Evolutionary conservation across 2,888 invertebrate species (phyloP), one percentile per base, ranked within the genome.

Genomic region (Girardia tigrina): DNA sequence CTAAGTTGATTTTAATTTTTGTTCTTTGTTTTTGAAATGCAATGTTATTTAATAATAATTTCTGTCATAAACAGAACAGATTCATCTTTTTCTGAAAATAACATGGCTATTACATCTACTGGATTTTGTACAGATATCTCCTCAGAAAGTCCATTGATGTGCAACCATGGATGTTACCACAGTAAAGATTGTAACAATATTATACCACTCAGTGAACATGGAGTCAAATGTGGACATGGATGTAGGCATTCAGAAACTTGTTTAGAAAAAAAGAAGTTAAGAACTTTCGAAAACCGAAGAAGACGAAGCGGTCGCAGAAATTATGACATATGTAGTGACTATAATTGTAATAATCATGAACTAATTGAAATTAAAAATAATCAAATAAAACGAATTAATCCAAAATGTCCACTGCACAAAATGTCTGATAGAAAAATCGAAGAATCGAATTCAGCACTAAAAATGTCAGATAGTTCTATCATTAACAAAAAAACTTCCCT

Each of bases 11-110:
- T n/a, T n/a, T n/a, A n/a, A n/a, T n/a, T n/a, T n/a, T n/a, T n/a
- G n/a, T n/a, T n/a, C n/a, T n/a, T n/a, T n/a, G n/a, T n/a, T n/a
- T n/a, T n/a, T n/a, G n/a, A n/a, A n/a, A n/a, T n/a, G n/a, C n/a
- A n/a, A n/a, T n/a, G n/a, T n/a, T n/a, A n/a, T n/a, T n/a, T n/a
- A n/a, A n/a, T n/a, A n/a, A n/a, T n/a, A n/a, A n/a, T n/a, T n/a
- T n/a, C n/a, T n/a, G n/a, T n/a, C n/a, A 36, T 36, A 36, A 56
- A 56, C 23, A 56, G 56, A n/a, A 56, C 56, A 56, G 56, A 56
- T 56, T 56, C 56, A 23, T 56, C 56, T 2, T 8, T 56, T 56
- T 56, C 56, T 56, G 56, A 56, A 56, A 16, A 16, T 4, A 20
- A 23, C 23, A 56, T 56, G 23, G 20, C 56, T 56, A 20, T 56